phyloP scores from a whole-genome alignment of 2,113 vertebrate species.

The Cranoglanis bouderius region DNA sequence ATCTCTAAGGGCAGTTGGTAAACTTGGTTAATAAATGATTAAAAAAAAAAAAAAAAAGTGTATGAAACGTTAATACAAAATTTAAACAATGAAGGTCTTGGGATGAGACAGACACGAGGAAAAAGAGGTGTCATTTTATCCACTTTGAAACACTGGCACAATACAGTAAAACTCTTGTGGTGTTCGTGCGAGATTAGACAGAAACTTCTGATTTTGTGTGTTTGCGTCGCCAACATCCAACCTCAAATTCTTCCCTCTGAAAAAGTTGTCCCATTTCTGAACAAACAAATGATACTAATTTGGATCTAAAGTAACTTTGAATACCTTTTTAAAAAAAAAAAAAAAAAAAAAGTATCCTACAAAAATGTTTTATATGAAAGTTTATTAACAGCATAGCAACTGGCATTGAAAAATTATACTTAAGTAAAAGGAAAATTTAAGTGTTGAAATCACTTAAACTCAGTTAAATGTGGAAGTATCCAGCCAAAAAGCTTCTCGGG shows the following conservation, averaged over 20 bases:
- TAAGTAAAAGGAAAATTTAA: too few species aligned
- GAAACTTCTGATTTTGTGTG: not conserved
- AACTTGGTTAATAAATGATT: too few species aligned
- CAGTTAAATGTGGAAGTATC: not conserved
- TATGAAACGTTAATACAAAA: not conserved
- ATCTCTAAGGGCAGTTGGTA: not conserved
- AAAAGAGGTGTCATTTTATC: not conserved
- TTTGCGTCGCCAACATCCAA: not conserved
- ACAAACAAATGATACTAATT: too few species aligned
- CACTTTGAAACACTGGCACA: not conserved
- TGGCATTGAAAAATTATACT: not conserved
- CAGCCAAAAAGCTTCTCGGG: not conserved
- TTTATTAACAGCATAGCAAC: not conserved
- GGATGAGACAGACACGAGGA: not conserved
- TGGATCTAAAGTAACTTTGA: too few species aligned
- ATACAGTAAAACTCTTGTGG: not conserved
- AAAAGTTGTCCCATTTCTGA: too few species aligned
- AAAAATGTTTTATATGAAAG: too few species aligned
- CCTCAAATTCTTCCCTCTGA: too few species aligned
- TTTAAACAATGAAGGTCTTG: not conserved
- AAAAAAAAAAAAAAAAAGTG: too few species aligned
- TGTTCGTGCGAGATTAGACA: not conserved
- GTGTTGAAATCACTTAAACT: not conserved
- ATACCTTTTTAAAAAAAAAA: too few species aligned
- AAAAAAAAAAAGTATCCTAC: too few species aligned